A percentile compares a stretch with the other conserved stretches of the same genome.
Conservation (phyloP, 2,113 vertebrate species). For the Bolborhynchus lineola region DNA sequence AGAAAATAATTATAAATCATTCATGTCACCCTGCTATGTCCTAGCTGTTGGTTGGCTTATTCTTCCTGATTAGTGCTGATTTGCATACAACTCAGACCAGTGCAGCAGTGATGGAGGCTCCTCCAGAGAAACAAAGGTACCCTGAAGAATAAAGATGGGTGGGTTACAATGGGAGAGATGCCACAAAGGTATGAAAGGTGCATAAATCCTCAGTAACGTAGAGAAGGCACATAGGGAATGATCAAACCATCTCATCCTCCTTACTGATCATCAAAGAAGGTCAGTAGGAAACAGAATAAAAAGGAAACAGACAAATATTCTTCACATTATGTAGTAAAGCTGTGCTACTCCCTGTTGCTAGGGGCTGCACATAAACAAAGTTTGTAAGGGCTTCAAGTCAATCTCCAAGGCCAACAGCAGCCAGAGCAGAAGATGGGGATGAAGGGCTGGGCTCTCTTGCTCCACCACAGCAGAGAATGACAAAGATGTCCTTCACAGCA, state of each 20-base stretch:
- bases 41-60: slow-evolving; percentile 18
- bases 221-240: neutral
- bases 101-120: neutral
- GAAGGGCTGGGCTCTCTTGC: neutral
- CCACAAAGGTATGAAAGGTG: neutral
- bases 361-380: neutral
- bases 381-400: neutral
- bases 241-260: neutral
- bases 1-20: slow-evolving; percentile 61
- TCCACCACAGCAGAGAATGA: neutral
- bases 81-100: slow-evolving; percentile 5
- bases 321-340: fast-evolving
- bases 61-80: slow-evolving; percentile 22
- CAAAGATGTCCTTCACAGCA: neutral
- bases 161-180: fast-evolving
- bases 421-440: neutral
- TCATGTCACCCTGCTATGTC: neutral
- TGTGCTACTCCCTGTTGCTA: neutral
- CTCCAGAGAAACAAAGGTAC: neutral
- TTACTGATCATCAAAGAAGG: neutral
- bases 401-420: neutral
- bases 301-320: neutral
- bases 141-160: neutral
- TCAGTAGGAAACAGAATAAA: neutral
- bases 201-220: neutral